Evolutionary conservation across 2,888 invertebrate species (phyloP).

Genomic region (Drosophila ezoana): DNA sequence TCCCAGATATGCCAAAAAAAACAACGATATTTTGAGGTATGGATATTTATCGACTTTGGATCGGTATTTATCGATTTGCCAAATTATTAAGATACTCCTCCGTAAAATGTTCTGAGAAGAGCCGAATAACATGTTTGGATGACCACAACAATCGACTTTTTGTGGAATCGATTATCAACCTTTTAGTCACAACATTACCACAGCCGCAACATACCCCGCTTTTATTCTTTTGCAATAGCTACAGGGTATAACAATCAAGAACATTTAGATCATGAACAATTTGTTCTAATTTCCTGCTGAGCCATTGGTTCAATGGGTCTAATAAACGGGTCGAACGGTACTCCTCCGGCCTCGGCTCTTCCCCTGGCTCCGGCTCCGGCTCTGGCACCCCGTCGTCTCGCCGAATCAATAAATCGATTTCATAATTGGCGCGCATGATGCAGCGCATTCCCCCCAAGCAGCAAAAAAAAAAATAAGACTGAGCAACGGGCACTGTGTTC

Average conservation of each 20-base stretch:
- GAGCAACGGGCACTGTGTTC: constrained; percentile 6
- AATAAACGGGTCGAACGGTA: constrained; percentile 36
- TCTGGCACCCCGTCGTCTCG: constrained; percentile 35
- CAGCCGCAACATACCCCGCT: background rate
- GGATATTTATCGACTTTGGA: no score
- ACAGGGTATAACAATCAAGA: background rate
- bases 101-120: no score
- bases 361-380: background rate
- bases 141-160: no score
- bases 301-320: constrained; percentile 31
- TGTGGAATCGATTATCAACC: no score
- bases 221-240: background rate
- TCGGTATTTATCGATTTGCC: no score
- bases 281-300: constrained; percentile 71
- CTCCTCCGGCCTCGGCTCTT: background rate
- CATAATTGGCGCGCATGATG: constrained; percentile 65
- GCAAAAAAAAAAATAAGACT: background rate
- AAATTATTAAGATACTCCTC: no score
- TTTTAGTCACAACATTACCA: no score
- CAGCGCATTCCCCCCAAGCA: constrained; percentile 69
- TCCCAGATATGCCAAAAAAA: no score
- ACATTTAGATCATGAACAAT: constrained; percentile 68
- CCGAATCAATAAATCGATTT: constrained; percentile 44
- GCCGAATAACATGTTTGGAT: no score
- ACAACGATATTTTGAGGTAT: no score